Base-by-base conservation (phyloP, 2,797 vertebrate species). In the Tolypeutes matacus region DNA sequence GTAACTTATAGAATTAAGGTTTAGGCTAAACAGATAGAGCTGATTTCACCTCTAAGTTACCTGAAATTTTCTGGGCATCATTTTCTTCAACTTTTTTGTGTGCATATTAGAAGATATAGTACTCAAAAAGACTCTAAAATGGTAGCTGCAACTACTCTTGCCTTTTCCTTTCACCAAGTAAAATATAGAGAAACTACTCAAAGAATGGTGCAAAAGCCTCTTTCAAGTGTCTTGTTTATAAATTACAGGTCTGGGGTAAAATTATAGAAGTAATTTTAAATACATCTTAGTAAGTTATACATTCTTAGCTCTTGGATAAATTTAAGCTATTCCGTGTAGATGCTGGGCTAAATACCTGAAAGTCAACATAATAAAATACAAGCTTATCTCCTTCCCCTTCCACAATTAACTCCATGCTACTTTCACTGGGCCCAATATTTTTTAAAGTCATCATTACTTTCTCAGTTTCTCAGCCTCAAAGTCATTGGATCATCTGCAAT, bases 71-170 rank as follows among this genome's bases (percentile, higher is more conserved):
- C 14, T 56, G 39, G 21, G 27, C 31, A 49, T 17, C 2, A 17
- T 73, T 81, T 82, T 67, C 62, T 82, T 86, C 31, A 62, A 86
- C 27, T 81, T 69, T 88, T 39, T 39, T 39, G n/a, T 95, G 36
- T 34, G 34, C 62, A 21, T n/a, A 21, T 64, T 64, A 72, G 49
- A 88, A 34, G 49, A 77, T 23, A 77, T 2, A 64, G 1, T n/a
- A 46, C 83, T 1, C 46, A 72, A 49, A 94, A 75, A 84, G 69
- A 60, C 15, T 83, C 65, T 56, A 36, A 87, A 85, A 46, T 0
- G 70, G 49, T 82, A 31, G 13, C 18, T 73, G 20, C 13, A 87
- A 88, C 67, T 77, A 20, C 27, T 83, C 67, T 15, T 69, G 8
- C 15, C 2, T 75, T 95, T 87, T 58, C 34, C 23, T 69, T 86